phyloP scores from a whole-genome alignment of 2,797 vertebrate genomes.

The Lepilemur septentrionalis region DNA sequence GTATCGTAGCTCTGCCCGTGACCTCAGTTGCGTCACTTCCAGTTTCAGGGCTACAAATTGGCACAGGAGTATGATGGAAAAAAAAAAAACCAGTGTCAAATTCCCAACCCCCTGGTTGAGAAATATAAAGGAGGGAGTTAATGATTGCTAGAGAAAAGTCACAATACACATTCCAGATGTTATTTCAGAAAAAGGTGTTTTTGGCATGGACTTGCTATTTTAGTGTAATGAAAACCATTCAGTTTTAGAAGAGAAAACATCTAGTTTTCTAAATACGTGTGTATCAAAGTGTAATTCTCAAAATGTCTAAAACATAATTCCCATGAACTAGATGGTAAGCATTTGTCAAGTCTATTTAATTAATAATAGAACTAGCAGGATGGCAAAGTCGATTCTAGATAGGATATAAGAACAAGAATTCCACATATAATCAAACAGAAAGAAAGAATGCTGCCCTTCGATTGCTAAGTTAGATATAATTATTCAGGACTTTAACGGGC shows the following conservation, averaged over 20 bases:
- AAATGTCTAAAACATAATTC: slow-evolving; percentile 9
- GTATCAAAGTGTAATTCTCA: not conserved
- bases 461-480: not conserved
- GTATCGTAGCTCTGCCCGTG: not conserved
- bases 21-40: not conserved
- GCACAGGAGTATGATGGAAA: not conserved
- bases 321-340: not conserved
- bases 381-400: not conserved
- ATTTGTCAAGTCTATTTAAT: not conserved
- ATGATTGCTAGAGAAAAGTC: not conserved
- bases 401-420: not conserved
- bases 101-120: not conserved
- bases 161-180: slow-evolving; percentile 45
- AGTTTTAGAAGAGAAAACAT: not conserved
- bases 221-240: not conserved
- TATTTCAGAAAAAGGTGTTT: slow-evolving; percentile 34
- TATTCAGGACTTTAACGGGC: not conserved
- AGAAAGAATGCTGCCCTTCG: not conserved
- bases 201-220: not conserved
- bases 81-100: not conserved
- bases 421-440: too few relatives aligned
- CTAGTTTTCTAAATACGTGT: not conserved
- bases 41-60: not conserved
- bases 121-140: not conserved
- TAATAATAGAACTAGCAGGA: not conserved